Conservation (phyloP, 2,888 invertebrate genomes). For the Protophormia terraenovae region DNA sequence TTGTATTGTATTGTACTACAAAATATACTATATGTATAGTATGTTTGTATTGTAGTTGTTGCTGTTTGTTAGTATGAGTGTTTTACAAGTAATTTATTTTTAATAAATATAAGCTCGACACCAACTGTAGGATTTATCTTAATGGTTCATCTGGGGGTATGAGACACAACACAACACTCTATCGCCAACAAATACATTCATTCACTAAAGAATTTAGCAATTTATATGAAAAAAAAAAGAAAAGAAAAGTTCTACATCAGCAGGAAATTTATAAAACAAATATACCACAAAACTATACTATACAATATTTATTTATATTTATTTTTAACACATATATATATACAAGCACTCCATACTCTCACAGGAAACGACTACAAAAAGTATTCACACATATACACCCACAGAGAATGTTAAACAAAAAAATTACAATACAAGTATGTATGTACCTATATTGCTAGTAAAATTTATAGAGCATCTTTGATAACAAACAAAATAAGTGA, state of each 20-base stretch:
- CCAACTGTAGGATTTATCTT: slow-evolving; percentile 67
- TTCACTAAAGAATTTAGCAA: not conserved
- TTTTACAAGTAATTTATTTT: slow-evolving; percentile 67
- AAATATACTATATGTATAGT: too few species aligned
- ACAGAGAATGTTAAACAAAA: too few species aligned
- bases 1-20: slow-evolving; percentile 26
- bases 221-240: too few species aligned
- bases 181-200: not conserved
- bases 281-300: slow-evolving; percentile 20
- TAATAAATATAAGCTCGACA: slow-evolving; percentile 65
- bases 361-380: not conserved
- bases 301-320: not conserved
- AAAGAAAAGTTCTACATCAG: slow-evolving; percentile 30
- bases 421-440: too few species aligned
- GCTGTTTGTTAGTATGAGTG: slow-evolving; percentile 32
- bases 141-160: slow-evolving; percentile 64
- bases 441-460: not conserved
- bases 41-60: not conserved
- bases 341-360: not conserved
- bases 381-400: not conserved
- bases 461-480: not conserved
- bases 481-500: not conserved
- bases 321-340: too few species aligned
- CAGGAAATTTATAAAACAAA: slow-evolving; percentile 47
- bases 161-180: not conserved